Evolutionary conservation across 2,113 vertebrate genomes (phyloP).

Genomic region (Mobula hypostoma): DNA sequence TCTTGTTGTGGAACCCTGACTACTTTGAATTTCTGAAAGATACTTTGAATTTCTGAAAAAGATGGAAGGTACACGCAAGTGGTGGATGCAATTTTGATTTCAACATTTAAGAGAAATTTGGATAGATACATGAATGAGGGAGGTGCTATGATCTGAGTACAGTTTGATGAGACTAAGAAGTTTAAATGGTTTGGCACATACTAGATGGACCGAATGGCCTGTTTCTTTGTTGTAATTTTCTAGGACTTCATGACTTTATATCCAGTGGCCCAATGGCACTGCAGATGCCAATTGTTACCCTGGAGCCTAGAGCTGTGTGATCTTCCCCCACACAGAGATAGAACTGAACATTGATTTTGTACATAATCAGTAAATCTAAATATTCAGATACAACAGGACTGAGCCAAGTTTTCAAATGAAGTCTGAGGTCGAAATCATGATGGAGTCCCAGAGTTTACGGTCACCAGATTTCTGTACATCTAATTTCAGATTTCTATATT

Average conservation of each 20-base stretch:
- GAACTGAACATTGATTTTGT: neutral
- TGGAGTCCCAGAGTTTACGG: neutral
- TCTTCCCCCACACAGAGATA: neutral
- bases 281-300: neutral
- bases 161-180: no score
- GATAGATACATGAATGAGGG: no score
- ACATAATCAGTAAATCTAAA: neutral
- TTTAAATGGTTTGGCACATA: no score
- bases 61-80: neutral
- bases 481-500: neutral
- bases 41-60: neutral
- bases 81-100: no score
- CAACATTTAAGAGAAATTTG: no score
- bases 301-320: neutral
- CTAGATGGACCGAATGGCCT: no score
- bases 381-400: neutral
- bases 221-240: no score
- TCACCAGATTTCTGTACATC: neutral
- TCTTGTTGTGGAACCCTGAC: neutral
- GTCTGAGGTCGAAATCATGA: neutral
- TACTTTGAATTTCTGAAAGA: neutral
- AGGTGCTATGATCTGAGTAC: no score
- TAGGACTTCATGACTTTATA: neutral
- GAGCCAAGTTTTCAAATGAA: neutral
- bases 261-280: neutral